phyloP scores from a whole-genome alignment of 2,888 invertebrate species.

The Troides oblongomaculatus region DNA sequence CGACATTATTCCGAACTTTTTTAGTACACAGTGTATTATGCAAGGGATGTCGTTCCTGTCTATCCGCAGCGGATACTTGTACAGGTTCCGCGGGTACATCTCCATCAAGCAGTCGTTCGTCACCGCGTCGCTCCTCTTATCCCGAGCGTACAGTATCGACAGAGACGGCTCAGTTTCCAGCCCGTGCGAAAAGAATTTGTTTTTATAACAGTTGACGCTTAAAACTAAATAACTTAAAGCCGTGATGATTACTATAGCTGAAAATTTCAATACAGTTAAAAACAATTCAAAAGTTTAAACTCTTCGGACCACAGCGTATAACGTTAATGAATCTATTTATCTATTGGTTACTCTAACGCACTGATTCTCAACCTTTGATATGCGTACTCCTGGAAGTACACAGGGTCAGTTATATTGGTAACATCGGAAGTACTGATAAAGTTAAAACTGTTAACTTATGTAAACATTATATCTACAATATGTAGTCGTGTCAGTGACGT shows the following conservation, averaged over 20 bases:
- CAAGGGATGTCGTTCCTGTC: constrained; percentile 71
- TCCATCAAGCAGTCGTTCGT: constrained; percentile 65
- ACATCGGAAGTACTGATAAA: no score
- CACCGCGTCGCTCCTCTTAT: constrained; percentile 62
- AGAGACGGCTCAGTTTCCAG: constrained; percentile 65
- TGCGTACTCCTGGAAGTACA: no score
- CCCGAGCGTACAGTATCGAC: constrained; percentile 66
- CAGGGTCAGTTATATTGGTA: no score
- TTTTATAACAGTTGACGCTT: constrained; percentile 49
- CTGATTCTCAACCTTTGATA: no score
- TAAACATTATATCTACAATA: no score
- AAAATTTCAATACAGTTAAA: constrained; percentile 43
- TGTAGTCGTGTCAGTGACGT: no score
- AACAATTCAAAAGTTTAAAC: constrained; percentile 3
- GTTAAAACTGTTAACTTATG: no score
- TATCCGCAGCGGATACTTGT: constrained; percentile 65
- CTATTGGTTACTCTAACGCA: no score
- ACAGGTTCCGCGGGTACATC: constrained; percentile 70
- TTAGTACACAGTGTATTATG: constrained; percentile 71
- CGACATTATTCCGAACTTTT: constrained; percentile 73
- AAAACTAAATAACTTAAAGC: constrained; percentile 46
- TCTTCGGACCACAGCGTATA: no score
- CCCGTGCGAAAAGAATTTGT: constrained; percentile 58
- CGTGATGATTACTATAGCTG: constrained; percentile 56
- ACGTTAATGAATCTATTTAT: no score